A percentile compares a stretch with the other conserved stretches of the same genome.
Conservation (phyloP, 2,888 invertebrate genomes). For the Opisthograptis luteolata region DNA sequence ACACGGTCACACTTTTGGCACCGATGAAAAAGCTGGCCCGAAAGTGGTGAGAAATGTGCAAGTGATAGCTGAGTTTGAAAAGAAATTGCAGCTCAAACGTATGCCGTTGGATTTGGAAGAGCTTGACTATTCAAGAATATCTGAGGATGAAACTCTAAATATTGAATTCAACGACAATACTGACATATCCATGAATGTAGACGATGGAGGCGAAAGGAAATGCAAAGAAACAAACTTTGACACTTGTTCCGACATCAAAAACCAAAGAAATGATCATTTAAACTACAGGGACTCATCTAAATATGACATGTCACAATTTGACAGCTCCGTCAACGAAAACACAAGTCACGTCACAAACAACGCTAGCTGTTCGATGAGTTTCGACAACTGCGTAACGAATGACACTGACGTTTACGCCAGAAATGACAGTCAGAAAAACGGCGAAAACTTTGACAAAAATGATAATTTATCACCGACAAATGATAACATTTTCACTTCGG, state of each 20-base stretch:
- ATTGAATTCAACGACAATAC: background rate
- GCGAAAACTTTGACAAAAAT: background rate
- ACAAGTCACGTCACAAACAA: background rate
- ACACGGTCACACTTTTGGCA: conserved; percentile 14
- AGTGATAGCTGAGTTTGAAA: conserved; percentile 39
- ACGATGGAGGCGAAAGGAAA: background rate
- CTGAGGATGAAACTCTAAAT: background rate
- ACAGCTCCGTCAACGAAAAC: background rate
- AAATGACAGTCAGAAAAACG: background rate
- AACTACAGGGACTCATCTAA: background rate
- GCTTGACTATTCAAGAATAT: conserved; percentile 1
- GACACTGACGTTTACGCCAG: background rate
- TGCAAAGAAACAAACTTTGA: background rate
- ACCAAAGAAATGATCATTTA: conserved; percentile 3
- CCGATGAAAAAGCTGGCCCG: conserved; percentile 23
- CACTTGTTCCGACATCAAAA: background rate
- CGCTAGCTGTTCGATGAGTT: background rate
- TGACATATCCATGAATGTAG: background rate
- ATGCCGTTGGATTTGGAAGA: conserved; percentile 4
- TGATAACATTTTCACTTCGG: background rate
- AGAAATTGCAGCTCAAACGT: conserved; percentile 20
- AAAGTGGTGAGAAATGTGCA: conserved; percentile 41
- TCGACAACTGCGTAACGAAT: conserved; percentile 1
- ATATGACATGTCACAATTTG: background rate
- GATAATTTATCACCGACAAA: background rate